Conservation (phyloP, 2,797 vertebrate genomes). For the Protonibea diacanthus region DNA sequence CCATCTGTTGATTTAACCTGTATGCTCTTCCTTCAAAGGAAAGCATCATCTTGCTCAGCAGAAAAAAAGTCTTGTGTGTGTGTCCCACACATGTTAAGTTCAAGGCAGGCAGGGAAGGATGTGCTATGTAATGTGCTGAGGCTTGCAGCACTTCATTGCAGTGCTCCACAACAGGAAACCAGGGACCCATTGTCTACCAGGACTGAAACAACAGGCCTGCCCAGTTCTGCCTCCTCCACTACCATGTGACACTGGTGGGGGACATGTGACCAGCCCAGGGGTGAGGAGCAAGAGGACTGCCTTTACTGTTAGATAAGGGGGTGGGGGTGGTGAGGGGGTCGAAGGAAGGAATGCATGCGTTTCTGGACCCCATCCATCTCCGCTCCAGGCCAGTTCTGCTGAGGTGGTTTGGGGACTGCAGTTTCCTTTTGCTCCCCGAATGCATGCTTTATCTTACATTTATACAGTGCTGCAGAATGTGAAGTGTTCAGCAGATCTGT, state of each 20-base stretch:
- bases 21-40: slow-evolving; percentile 65
- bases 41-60: slow-evolving; percentile 82
- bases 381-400: slow-evolving; percentile 58
- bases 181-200: slow-evolving; percentile 81
- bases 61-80: slow-evolving; percentile 49
- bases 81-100: slow-evolving; percentile 65
- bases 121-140: slow-evolving; percentile 85
- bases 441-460: slow-evolving; percentile 56
- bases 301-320: slow-evolving; percentile 54
- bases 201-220: slow-evolving; percentile 83
- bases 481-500: slow-evolving; percentile 74
- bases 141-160: slow-evolving; percentile 77
- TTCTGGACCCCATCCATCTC: slow-evolving; percentile 55
- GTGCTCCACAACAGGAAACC: slow-evolving; percentile 86
- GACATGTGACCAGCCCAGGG: slow-evolving; percentile 78
- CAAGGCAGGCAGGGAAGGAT: slow-evolving; percentile 84
- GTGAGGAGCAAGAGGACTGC: slow-evolving; percentile 58
- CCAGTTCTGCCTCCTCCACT: slow-evolving; percentile 66
- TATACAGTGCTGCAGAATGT: slow-evolving; percentile 62
- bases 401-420: slow-evolving; percentile 59
- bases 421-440: slow-evolving; percentile 59
- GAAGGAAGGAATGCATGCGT: slow-evolving; percentile 46
- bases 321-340: not conserved
- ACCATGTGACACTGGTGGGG: slow-evolving; percentile 71
- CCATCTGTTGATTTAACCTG: slow-evolving; percentile 69